Conservation (phyloP, 2,888 invertebrate genomes). For the Branchinecta sandiegonensis region DNA sequence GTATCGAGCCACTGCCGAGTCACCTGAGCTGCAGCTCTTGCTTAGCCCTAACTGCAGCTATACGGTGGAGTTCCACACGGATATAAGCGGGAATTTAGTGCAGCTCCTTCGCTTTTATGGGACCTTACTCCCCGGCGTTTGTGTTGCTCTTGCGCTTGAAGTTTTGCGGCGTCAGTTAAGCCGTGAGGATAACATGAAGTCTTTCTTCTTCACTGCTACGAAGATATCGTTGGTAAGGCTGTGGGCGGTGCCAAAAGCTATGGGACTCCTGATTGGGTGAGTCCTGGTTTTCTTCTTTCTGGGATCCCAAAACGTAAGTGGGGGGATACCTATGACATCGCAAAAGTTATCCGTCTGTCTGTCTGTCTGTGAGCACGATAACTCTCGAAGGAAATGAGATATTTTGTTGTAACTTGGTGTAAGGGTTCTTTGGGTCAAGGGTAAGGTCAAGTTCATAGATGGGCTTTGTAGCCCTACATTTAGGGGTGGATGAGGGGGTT, state of each 20-base stretch:
- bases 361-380: no score
- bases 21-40: not conserved
- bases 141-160: not conserved
- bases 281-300: not conserved
- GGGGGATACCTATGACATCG: no score
- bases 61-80: not conserved
- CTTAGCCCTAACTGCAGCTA: constrained; percentile 1
- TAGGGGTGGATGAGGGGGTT: no score
- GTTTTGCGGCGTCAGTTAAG: constrained; percentile 3
- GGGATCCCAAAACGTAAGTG: no score
- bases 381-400: no score
- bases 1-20: not conserved
- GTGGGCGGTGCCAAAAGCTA: not conserved
- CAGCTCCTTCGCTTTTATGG: constrained; percentile 1
- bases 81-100: not conserved
- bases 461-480: no score
- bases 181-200: not conserved
- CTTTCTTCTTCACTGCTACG: not conserved
- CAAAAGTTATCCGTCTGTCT: no score
- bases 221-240: constrained; percentile 14
- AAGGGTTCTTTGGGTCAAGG: no score
- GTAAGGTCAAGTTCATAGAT: no score
- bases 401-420: no score
- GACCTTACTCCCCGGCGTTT: constrained; percentile 13
- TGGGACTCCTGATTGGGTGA: constrained; percentile 13